Evolutionary conservation across 2,888 invertebrate genomes (phyloP).

Genomic region (Alitta virens): DNA sequence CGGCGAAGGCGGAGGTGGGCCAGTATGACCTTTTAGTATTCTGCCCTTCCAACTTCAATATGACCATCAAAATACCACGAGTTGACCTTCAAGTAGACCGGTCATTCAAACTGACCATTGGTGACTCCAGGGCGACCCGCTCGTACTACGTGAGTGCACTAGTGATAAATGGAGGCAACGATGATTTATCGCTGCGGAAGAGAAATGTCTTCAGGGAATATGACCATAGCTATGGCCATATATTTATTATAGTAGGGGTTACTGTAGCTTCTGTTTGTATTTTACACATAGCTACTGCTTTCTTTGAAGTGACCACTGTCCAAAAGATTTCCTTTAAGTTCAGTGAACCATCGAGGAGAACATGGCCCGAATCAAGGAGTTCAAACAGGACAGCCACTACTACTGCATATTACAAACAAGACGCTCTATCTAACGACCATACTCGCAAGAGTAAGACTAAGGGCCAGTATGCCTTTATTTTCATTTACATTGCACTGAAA

Average conservation of each 20-base stretch:
- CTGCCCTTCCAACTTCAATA: constrained; percentile 41
- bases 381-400: neutral
- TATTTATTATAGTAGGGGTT: constrained; percentile 14
- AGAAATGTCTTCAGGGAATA: neutral
- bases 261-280: constrained; percentile 16
- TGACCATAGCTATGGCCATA: constrained; percentile 12
- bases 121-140: constrained; percentile 19
- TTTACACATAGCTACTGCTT: constrained; percentile 22
- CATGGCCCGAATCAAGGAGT: neutral
- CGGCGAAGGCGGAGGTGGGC: constrained; percentile 21
- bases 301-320: constrained; percentile 23
- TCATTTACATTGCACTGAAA: constrained; percentile 6
- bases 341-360: neutral
- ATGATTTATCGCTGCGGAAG: neutral
- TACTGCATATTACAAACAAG: too few species aligned
- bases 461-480: constrained; percentile 4
- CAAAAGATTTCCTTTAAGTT: neutral
- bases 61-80: constrained; percentile 34
- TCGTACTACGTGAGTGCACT: constrained; percentile 26
- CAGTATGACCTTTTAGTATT: constrained; percentile 43
- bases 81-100: constrained; percentile 6
- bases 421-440: too few species aligned
- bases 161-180: constrained; percentile 4
- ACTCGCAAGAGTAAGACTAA: neutral
- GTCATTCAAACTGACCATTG: constrained; percentile 22